Evolutionary conservation across 2,797 vertebrate species (phyloP), one percentile per base, ranked within the genome.

Genomic region (Craterocephalus amniculus): DNA sequence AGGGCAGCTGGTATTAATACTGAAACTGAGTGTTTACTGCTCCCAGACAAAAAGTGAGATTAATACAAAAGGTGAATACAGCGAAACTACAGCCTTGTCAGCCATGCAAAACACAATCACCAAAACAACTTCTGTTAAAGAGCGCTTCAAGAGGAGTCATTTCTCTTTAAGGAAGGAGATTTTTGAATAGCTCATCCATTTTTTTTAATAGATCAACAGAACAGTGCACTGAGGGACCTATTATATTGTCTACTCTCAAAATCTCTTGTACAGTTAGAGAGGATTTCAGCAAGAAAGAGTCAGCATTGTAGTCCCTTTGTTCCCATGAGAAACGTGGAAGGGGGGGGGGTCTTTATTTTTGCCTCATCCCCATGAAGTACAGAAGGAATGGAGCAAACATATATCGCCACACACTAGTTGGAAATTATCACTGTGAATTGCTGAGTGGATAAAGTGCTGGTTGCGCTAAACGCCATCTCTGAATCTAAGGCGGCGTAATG

Each of bases 401-500:
- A 18, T 31, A 24, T 7, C 43, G 34, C 61, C 48, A 32, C 58
- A 70, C 34, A 36, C 68, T 70, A 52, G 51, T 48, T 73, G 29
- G 9, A 83, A 84, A 83, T 78, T 56, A 67, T 69, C 40, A 32
- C 51, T 70, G 49, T 66, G 18, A 77, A 52, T 35, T n/a, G 11
- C 72, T 70, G 59, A 63, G 63, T 3, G 51, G 60, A 74, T 69
- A 43, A 43, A 70, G 67, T 65, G 51, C 52, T 58, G 13, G 63
- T 72, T 81, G 36, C 62, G 61, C 78, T 66, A 78, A 78, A 85
- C 72, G 48, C 34, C 71, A 70, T 65, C 8, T 52, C 63, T 73
- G 69, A 70, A 64, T 83, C 69, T 64, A 34, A 16, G 66, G 66
- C 43, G 31, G 52, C 0, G 20, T 78, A 69, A 88, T 75, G 63